These are phyloP conservation scores for Trimorus sp. DNA, from an alignment of 2,888 invertebrate species.

Conservation along the genomic window DNA sequence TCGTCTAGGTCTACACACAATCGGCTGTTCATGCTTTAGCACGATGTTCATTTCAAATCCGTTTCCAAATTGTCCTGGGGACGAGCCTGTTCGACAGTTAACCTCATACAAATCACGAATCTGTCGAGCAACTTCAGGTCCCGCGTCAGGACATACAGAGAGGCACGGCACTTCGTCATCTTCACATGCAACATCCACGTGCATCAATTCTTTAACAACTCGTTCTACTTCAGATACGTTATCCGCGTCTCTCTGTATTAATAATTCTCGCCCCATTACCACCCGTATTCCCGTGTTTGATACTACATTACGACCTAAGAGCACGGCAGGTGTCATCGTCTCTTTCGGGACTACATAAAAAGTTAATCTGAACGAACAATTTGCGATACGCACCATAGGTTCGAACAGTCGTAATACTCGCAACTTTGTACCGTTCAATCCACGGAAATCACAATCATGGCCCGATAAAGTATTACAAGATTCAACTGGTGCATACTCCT, in stretches of 20 bases:
- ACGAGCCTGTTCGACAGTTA: background rate
- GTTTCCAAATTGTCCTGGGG: background rate
- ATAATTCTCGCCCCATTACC: background rate
- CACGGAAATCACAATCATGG: background rate
- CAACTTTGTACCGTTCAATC: background rate
- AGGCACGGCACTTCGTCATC: background rate
- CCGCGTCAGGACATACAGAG: background rate
- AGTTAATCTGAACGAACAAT: background rate
- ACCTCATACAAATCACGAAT: background rate
- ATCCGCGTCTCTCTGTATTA: background rate
- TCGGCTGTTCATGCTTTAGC: conserved; percentile 13
- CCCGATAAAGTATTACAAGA: too few species aligned
- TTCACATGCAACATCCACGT: background rate
- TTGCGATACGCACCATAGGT: background rate
- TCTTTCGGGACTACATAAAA: conserved; percentile 10
- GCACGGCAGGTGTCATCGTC: conserved; percentile 1
- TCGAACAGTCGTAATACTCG: background rate
- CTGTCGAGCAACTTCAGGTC: background rate
- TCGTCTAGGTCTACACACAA: conserved; percentile 5
- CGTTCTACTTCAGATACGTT: background rate
- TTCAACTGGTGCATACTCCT: background rate
- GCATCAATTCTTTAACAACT: background rate
- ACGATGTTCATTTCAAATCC: background rate
- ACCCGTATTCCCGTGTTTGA: background rate
- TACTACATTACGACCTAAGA: background rate